phyloP scores from a whole-genome alignment of 2,888 invertebrate genomes.

The Eupelmus urozonus region DNA sequence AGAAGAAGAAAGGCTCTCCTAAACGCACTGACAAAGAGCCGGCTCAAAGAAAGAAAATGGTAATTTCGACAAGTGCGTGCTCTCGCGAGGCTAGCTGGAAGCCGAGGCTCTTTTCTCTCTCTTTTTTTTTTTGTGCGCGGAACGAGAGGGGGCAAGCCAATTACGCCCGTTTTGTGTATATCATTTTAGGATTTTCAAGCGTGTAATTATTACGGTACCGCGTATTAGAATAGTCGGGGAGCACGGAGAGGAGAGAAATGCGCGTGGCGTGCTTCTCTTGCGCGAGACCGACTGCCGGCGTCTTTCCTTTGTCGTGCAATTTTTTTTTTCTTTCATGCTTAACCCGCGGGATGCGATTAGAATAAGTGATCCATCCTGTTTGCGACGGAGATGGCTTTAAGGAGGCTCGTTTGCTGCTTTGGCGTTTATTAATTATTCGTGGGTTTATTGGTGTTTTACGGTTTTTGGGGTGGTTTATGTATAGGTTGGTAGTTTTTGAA shows the following conservation, averaged over 20 bases:
- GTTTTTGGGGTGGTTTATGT: too few relatives aligned
- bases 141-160: slow-evolving; percentile 36
- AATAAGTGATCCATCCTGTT: slow-evolving; percentile 11
- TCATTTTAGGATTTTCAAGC: slow-evolving; percentile 56
- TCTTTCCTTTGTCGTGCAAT: slow-evolving; percentile 28
- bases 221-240: slow-evolving; percentile 41
- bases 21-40: slow-evolving; percentile 1
- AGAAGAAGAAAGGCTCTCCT: slow-evolving; percentile 4
- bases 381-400: too few relatives aligned
- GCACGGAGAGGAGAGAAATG: not conserved
- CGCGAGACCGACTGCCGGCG: too few relatives aligned
- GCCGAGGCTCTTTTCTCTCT: not conserved
- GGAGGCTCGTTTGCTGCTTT: too few relatives aligned
- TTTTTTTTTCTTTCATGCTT: slow-evolving; percentile 1
- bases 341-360: slow-evolving; percentile 20
- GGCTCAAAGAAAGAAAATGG: slow-evolving; percentile 50
- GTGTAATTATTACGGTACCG: slow-evolving; percentile 58
- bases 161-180: slow-evolving; percentile 43
- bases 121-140: not conserved
- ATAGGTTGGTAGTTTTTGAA: too few relatives aligned
- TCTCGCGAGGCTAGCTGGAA: not conserved
- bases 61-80: slow-evolving; percentile 53
- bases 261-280: not conserved
- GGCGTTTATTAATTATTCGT: too few relatives aligned
- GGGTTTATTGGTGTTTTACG: too few relatives aligned